phyloP scores from a whole-genome alignment of 2,888 invertebrate species.

The Stratiomys singularior region DNA sequence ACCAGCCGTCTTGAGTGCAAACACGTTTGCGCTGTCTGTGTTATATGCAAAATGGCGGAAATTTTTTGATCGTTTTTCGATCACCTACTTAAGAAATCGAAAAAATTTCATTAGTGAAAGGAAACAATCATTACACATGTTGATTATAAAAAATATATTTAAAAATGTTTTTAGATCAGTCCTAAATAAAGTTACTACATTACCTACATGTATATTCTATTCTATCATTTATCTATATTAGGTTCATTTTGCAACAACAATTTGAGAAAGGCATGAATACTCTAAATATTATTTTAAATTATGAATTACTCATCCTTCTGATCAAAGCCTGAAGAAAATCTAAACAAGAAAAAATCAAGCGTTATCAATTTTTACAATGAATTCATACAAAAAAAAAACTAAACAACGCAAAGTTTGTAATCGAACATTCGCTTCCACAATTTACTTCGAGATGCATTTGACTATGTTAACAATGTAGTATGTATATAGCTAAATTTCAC shows the following conservation, averaged over 20 bases:
- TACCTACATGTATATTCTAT: conserved; percentile 6
- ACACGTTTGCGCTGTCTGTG: too few species aligned
- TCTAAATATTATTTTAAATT: not conserved
- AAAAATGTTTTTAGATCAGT: conserved; percentile 20
- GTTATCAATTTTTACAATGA: not conserved
- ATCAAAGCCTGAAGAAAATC: not conserved
- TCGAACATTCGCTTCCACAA: too few species aligned
- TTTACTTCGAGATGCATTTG: not conserved
- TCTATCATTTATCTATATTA: conserved; percentile 10
- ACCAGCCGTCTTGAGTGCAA: too few species aligned
- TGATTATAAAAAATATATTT: conserved; percentile 29
- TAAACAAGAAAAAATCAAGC: not conserved
- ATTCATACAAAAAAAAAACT: too few species aligned
- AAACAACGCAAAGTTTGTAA: too few species aligned
- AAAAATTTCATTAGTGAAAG: too few species aligned
- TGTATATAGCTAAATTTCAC: not conserved
- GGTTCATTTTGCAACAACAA: conserved; percentile 17
- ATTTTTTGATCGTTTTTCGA: too few species aligned
- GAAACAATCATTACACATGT: not conserved
- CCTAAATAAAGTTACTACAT: conserved; percentile 37
- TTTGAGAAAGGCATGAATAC: not conserved
- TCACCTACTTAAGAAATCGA: too few species aligned
- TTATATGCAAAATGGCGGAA: too few species aligned
- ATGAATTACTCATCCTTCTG: not conserved
- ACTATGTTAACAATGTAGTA: not conserved